phyloP scores from a whole-genome alignment of 2,888 invertebrate species.

The Synanthedon andrenaeformis region DNA sequence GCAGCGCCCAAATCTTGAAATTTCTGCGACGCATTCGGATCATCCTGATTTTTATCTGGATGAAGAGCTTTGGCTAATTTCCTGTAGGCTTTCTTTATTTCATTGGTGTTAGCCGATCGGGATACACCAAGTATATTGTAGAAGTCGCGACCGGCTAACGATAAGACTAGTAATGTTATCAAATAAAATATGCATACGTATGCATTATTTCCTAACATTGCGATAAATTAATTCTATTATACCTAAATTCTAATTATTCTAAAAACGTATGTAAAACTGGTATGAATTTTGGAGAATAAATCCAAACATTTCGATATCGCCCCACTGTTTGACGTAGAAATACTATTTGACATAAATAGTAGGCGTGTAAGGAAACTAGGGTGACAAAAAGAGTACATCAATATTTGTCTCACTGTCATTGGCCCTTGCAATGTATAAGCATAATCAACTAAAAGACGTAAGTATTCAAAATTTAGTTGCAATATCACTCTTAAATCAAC shows the following conservation, averaged over 20 bases:
- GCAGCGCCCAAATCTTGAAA: slow-evolving; percentile 97
- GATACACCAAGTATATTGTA: slow-evolving; percentile 91
- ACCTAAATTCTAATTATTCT: slow-evolving; percentile 30
- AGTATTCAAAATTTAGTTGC: too few species aligned
- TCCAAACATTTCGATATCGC: background rate
- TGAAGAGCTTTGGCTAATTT: slow-evolving; percentile 95
- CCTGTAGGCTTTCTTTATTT: slow-evolving; percentile 98
- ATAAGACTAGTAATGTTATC: slow-evolving; percentile 39
- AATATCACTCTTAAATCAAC: too few species aligned
- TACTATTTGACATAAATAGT: slow-evolving; percentile 28
- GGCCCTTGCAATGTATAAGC: slow-evolving; percentile 16
- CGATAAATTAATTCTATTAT: slow-evolving; percentile 17
- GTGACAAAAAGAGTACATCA: slow-evolving; percentile 18
- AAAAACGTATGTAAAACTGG: slow-evolving; percentile 6
- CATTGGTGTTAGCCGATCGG: slow-evolving; percentile 88
- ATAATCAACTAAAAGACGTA: too few species aligned
- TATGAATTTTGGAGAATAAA: slow-evolving; percentile 6
- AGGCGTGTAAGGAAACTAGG: slow-evolving; percentile 3
- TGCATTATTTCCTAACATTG: slow-evolving; percentile 48
- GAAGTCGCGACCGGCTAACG: slow-evolving; percentile 86
- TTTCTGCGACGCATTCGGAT: slow-evolving; percentile 91
- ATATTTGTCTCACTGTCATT: slow-evolving; percentile 55
- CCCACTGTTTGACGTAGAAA: slow-evolving; percentile 1
- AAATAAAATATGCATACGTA: slow-evolving; percentile 52
- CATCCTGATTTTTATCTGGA: slow-evolving; percentile 97